Percentiles rank a stretch among this genome's conserved stretches.
These are phyloP conservation scores for Lepidostoma basale DNA, from an alignment of 1,140 invertebrate species.

Conservation along the genomic window DNA sequence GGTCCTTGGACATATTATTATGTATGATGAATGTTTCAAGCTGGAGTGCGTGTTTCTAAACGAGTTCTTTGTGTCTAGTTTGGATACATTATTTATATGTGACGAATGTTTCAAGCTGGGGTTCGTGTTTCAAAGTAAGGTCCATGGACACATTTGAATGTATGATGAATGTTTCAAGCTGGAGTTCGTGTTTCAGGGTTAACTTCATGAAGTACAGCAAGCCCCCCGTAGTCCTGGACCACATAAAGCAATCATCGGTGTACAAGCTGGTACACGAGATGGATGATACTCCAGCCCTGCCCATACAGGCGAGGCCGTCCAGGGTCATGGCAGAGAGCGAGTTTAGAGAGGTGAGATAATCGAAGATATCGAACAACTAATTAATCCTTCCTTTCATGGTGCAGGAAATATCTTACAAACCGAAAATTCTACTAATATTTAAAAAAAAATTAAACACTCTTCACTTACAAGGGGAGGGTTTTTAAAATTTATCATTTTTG, in stretches of 20 bases:
- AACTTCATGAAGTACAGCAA: conserved; percentile 82
- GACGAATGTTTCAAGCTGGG: background rate
- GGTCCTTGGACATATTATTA: too few species aligned
- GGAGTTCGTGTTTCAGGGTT: conserved; percentile 62
- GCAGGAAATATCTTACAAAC: too few species aligned
- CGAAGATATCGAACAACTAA: background rate
- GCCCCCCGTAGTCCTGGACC: conserved; percentile 69
- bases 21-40: too few species aligned
- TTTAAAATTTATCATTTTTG: too few species aligned
- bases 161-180: conserved; percentile 10
- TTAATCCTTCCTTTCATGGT: too few species aligned
- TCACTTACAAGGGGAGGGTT: too few species aligned
- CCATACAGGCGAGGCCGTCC: conserved; percentile 66
- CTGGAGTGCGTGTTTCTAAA: too few species aligned
- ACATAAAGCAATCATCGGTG: conserved; percentile 74
- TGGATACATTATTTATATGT: background rate
- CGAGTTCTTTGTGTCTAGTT: too few species aligned
- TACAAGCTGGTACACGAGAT: conserved; percentile 76
- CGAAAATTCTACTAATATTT: too few species aligned
- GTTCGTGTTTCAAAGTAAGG: background rate
- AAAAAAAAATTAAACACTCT: too few species aligned
- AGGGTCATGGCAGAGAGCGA: conserved; percentile 72
- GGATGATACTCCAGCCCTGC: conserved; percentile 68
- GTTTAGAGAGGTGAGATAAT: conserved; percentile 51
- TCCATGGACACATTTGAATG: background rate